Conservation (phyloP, 2,797 vertebrate genomes). For the Bovichtus diacanthus region DNA sequence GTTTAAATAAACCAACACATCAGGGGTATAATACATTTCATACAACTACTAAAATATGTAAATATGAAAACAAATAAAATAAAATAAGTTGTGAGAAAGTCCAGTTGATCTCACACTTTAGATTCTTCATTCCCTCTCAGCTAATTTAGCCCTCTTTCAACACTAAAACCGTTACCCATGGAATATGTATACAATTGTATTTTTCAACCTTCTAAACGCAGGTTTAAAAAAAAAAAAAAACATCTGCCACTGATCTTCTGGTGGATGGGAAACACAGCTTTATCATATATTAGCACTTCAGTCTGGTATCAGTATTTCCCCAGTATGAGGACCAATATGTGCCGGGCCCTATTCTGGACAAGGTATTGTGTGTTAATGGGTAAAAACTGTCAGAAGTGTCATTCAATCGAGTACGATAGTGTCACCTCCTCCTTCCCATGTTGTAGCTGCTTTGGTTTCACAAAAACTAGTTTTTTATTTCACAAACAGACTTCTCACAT, state of each 20-base stretch:
- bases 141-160: constrained; percentile 24
- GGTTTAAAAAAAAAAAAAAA: too few relatives aligned
- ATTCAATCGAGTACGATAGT: neutral
- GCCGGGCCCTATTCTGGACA: neutral
- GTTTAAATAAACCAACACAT: constrained; percentile 58
- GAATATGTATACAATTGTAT: neutral
- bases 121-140: constrained; percentile 1
- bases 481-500: constrained; percentile 17
- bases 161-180: constrained; percentile 3
- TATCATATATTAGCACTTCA: constrained; percentile 9
- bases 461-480: neutral
- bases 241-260: neutral
- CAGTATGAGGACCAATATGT: neutral
- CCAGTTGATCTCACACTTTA: constrained; percentile 23
- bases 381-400: neutral
- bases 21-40: constrained; percentile 28
- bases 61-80: constrained; percentile 39
- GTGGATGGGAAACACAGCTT: neutral
- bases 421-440: neutral
- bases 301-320: neutral
- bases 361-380: neutral
- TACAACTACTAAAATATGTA: constrained; percentile 32
- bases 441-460: constrained; percentile 25
- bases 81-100: neutral
- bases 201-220: neutral